Percentiles rank a stretch among this genome's conserved stretches.
Evolutionary conservation across 2,888 invertebrate genomes (phyloP).

Genomic region (Eumerus sabulonum): DNA sequence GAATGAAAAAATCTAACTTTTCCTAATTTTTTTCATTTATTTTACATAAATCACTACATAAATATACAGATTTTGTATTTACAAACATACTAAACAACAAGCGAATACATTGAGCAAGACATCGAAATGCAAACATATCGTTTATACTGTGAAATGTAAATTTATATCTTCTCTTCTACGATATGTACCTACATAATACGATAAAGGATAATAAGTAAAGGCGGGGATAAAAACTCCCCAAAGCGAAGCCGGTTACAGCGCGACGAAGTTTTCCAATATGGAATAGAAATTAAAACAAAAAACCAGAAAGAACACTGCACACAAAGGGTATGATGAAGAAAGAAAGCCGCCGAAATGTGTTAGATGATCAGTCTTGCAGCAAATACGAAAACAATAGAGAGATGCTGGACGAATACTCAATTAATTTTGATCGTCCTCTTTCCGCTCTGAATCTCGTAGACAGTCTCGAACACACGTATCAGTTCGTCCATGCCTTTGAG

Average conservation of each 20-base stretch:
- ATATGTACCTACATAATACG: too few relatives aligned
- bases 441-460: constrained; percentile 74
- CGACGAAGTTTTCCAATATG: constrained; percentile 63
- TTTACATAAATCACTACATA: constrained; percentile 46
- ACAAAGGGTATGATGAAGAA: constrained; percentile 6
- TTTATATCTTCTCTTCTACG: too few relatives aligned
- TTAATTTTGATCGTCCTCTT: constrained; percentile 71
- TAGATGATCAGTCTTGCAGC: constrained; percentile 65
- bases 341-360: constrained; percentile 15
- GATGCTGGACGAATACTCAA: not conserved
- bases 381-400: constrained; percentile 33
- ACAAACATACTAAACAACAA: constrained; percentile 36
- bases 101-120: constrained; percentile 14
- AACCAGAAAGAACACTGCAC: constrained; percentile 22
- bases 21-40: constrained; percentile 30
- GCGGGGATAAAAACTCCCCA: constrained; percentile 64
- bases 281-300: constrained; percentile 48
- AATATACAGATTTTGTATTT: constrained; percentile 38
- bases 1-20: constrained; percentile 6
- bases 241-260: constrained; percentile 55
- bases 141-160: too few relatives aligned
- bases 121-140: too few relatives aligned
- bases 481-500: constrained; percentile 95
- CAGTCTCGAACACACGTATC: constrained; percentile 84
- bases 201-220: constrained; percentile 16